phyloP scores from a whole-genome alignment of 2,888 invertebrate species.

The Acheta domesticus region DNA sequence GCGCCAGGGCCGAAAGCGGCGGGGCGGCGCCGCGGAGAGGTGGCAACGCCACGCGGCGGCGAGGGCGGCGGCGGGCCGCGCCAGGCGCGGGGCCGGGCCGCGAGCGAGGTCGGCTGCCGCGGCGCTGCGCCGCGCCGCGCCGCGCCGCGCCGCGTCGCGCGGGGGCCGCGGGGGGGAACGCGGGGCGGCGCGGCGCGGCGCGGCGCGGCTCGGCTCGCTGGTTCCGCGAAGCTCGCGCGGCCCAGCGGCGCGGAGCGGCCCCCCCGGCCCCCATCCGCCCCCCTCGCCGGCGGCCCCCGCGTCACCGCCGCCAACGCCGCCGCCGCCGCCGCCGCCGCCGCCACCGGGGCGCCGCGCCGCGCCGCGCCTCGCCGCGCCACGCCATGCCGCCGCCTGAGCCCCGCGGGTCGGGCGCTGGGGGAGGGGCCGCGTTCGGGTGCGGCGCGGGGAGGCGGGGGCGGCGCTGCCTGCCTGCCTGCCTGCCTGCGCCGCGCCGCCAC shows the following conservation, averaged over 20 bases:
- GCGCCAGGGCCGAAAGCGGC: neutral
- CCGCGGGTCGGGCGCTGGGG: neutral
- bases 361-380: neutral
- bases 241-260: neutral
- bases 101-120: neutral
- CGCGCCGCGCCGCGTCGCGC: neutral
- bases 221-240: neutral
- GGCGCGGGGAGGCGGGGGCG: neutral
- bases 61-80: neutral
- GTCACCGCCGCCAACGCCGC: neutral
- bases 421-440: too few species aligned
- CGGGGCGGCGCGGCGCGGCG: neutral
- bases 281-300: neutral
- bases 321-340: neutral
- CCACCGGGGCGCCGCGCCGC: slow-evolving; percentile 4
- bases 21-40: neutral
- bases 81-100: neutral
- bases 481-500: slow-evolving; percentile 11
- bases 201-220: neutral
- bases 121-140: neutral
- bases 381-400: neutral
- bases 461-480: neutral
- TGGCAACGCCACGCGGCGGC: neutral
- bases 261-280: too few species aligned
- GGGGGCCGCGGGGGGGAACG: neutral